Conservation (phyloP, 2,113 vertebrate species). For the Zeus faber region DNA sequence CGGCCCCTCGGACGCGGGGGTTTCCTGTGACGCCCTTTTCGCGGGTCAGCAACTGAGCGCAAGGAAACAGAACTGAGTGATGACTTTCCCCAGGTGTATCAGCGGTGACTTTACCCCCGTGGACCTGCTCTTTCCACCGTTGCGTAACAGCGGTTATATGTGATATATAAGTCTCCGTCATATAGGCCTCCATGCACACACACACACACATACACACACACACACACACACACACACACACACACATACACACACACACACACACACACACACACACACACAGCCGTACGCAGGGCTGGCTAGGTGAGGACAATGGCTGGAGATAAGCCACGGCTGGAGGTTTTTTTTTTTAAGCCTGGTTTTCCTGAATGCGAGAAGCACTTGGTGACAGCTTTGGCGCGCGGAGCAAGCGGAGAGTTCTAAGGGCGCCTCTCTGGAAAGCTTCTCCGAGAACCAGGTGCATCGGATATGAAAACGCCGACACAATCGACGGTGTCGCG, state of each 20-base stretch:
- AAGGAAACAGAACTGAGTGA: too few relatives aligned
- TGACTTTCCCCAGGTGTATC: not conserved
- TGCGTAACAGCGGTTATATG: not conserved
- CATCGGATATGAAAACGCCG: too few relatives aligned
- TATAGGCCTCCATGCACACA: not conserved
- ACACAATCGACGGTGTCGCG: too few relatives aligned
- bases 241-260: not conserved
- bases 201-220: not conserved
- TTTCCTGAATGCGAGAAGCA: conserved; percentile 15
- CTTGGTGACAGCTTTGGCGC: conserved; percentile 20
- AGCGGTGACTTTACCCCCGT: not conserved
- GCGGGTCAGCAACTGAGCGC: too few relatives aligned
- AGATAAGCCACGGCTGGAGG: conserved; percentile 3
- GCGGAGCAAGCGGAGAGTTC: not conserved
- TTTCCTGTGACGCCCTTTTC: too few relatives aligned
- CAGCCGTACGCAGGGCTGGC: not conserved
- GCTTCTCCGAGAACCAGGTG: too few relatives aligned
- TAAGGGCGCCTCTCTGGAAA: conserved; percentile 9
- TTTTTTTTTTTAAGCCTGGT: not conserved
- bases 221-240: not conserved
- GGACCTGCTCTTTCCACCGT: too few relatives aligned
- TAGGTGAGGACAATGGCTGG: conserved; percentile 1
- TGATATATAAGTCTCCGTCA: conserved; percentile 1
- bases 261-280: not conserved
- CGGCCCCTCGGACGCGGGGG: too few relatives aligned